Evolutionary conservation across 2,113 vertebrate genomes (phyloP).

Genomic region (Nansenia antarctica): DNA sequence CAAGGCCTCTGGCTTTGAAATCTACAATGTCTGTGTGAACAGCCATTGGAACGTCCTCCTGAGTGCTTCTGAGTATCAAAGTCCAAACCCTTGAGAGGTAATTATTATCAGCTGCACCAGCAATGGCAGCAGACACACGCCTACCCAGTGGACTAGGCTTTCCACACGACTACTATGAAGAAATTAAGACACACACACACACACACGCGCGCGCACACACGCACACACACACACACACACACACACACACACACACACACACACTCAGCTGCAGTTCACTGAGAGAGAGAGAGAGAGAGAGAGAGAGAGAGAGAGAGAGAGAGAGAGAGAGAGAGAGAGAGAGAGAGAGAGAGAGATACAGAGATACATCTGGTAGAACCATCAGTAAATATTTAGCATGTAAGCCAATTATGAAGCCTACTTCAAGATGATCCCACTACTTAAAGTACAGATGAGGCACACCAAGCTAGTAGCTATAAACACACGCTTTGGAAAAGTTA

Average conservation of each 20-base stretch:
- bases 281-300: background rate
- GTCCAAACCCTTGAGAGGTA: conserved; percentile 36
- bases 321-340: background rate
- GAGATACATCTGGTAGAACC: background rate
- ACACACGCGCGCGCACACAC: conserved; percentile 16
- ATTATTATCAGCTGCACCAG: conserved; percentile 61
- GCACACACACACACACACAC: background rate
- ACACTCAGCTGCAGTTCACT: background rate
- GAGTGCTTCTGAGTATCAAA: conserved; percentile 51
- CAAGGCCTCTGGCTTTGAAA: conserved; percentile 27
- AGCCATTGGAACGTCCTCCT: conserved; percentile 40
- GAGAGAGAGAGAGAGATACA: background rate
- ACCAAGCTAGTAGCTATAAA: too few species aligned
- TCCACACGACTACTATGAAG: conserved; percentile 11
- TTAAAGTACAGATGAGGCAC: too few species aligned
- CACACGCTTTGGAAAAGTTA: too few species aligned
- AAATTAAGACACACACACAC: conserved; percentile 22
- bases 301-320: background rate
- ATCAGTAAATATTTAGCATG: background rate
- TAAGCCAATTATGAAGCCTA: background rate
- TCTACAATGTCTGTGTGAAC: conserved; percentile 32
- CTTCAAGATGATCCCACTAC: too few species aligned
- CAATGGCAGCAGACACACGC: conserved; percentile 41
- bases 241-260: conserved; percentile 11
- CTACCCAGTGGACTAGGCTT: background rate